Base-by-base conservation (phyloP, 2,113 vertebrate species). In the Syngnathoides biaculeatus region DNA sequence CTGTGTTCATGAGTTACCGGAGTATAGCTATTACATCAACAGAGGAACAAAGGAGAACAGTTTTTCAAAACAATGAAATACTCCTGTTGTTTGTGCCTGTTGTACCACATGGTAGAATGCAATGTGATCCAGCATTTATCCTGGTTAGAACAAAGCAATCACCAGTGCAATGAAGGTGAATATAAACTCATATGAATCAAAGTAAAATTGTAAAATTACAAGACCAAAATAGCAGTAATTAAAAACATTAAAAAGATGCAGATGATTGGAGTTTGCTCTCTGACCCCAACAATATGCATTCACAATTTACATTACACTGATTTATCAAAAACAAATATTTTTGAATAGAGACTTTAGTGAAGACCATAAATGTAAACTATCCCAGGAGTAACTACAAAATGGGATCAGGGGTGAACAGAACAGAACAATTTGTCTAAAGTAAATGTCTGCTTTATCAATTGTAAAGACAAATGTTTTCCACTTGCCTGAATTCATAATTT, bases 41-140 rank as follows among this genome's bases (percentile, higher is more conserved):
- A 24, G 59, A 7, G 7, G 42, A 67, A 50, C 64, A 69, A 43
- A 14, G 0, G 11, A 22, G 10, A 22, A 13, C 43, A 20, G 15
- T 68, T 59, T 71, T 6, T 69, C 58, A 61, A 60, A 10, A 1
- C 53, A 63, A 30, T 50, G 74, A 71, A 65, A 78, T 66, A 74
- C 53, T 75, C 22, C 38, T 45, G 47, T 77, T 65, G 12, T 43
- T 55, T 24, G 2, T 0, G 19, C 40, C 61, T 67, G 60, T 56
- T 64, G 17, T 35, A 56, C 58, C 53, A 27, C 62, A 55, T 38
- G 11, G 13, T 3, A n/a, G 19, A 59, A 52, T 67, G 38, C 69
- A 42, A 71, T 76, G 72, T 65, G 66, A 64, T 53, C 30, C 45
- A 57, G 27, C 64, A 35, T 45, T 26, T 64, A 74, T 81, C 64